Evolutionary conservation across 2,888 invertebrate genomes (phyloP).

Genomic region (Caenorhabditis macrosperma): DNA sequence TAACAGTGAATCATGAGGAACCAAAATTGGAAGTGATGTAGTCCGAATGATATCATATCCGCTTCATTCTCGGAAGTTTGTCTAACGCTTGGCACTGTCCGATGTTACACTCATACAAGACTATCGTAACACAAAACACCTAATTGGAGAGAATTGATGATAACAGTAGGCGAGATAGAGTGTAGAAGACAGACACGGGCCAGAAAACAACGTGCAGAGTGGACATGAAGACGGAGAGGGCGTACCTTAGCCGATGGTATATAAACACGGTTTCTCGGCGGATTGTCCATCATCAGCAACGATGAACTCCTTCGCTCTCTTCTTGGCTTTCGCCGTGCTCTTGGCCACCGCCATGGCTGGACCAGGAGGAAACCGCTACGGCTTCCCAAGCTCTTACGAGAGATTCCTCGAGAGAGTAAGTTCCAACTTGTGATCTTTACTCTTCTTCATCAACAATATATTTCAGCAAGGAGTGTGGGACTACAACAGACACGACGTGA

Average conservation of each 20-base stretch:
- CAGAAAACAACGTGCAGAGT: slow-evolving; percentile 14
- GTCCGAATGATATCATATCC: slow-evolving; percentile 25
- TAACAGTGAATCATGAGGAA: neutral
- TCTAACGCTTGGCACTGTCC: slow-evolving; percentile 1
- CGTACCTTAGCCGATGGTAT: slow-evolving; percentile 37
- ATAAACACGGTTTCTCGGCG: neutral
- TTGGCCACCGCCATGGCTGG: slow-evolving; percentile 33
- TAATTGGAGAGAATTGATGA: slow-evolving; percentile 6
- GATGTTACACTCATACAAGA: slow-evolving; percentile 13
- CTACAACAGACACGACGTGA: slow-evolving; percentile 51
- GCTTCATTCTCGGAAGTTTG: neutral
- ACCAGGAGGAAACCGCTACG: slow-evolving; percentile 52
- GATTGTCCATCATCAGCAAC: slow-evolving; percentile 27
- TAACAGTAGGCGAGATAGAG: slow-evolving; percentile 24
- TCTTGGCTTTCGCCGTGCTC: slow-evolving; percentile 52
- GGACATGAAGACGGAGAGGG: slow-evolving; percentile 17
- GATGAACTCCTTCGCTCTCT: slow-evolving; percentile 47
- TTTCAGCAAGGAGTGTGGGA: slow-evolving; percentile 61
- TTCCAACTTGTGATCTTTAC: neutral
- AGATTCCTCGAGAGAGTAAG: slow-evolving; percentile 60
- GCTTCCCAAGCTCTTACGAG: slow-evolving; percentile 57
- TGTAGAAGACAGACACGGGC: slow-evolving; percentile 38
- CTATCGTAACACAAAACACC: slow-evolving; percentile 20
- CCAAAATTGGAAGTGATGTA: slow-evolving; percentile 13
- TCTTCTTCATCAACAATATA: neutral